Percentiles rank a stretch among this genome's conserved stretches.
phyloP scores from a whole-genome alignment of 2,888 invertebrate genomes.

The Conchocele bisecta region DNA sequence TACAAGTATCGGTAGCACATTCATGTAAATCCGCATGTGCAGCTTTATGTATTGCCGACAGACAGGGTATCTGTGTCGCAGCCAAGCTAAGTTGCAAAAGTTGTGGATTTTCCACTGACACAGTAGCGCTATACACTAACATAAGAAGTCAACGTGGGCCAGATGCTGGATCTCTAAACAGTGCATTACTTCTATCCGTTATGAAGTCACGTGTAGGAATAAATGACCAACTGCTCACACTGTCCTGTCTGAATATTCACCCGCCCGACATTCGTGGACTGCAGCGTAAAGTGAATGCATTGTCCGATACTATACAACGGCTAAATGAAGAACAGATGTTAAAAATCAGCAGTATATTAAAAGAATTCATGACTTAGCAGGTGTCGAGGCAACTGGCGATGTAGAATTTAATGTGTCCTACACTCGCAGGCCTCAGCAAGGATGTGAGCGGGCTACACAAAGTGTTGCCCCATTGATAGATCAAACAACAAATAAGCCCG shows the following conservation, averaged over 20 bases:
- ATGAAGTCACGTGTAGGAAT: background rate
- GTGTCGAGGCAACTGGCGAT: no score
- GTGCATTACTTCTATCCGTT: background rate
- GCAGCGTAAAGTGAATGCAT: background rate
- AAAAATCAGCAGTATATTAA: conserved; percentile 5
- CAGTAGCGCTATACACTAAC: background rate
- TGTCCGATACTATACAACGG: background rate
- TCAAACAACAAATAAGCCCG: background rate
- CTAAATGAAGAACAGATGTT: conserved; percentile 1
- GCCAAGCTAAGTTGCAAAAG: background rate
- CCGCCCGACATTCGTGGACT: background rate
- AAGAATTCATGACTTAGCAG: background rate
- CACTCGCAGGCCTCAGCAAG: background rate
- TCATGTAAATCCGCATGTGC: no score
- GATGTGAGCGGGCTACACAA: conserved; percentile 4
- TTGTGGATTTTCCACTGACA: background rate
- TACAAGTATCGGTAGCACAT: no score
- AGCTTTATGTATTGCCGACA: background rate
- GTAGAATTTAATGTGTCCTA: conserved; percentile 10
- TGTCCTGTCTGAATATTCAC: conserved; percentile 3
- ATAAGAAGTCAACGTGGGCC: background rate
- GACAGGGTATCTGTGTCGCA: conserved; percentile 7
- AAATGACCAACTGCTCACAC: background rate
- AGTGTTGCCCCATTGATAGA: conserved; percentile 5
- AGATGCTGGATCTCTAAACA: background rate